A percentile compares a stretch with the other conserved stretches of the same genome.
Evolutionary conservation across 2,888 invertebrate genomes (phyloP).

Genomic region (Lamproptera curius): DNA sequence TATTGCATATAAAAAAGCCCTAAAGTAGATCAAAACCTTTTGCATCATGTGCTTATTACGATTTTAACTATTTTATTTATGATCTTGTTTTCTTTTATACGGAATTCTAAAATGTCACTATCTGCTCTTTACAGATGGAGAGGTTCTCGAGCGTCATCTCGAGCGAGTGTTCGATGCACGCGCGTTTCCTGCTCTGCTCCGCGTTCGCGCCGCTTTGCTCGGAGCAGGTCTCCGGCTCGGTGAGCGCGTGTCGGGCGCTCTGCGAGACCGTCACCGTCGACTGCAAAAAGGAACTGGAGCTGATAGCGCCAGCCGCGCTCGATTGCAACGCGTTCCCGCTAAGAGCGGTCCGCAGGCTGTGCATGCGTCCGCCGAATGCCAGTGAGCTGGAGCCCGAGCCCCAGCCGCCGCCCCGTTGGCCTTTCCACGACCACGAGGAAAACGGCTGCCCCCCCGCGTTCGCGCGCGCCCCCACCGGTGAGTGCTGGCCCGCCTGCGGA

Average conservation of each 20-base stretch:
- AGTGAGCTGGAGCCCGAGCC: slow-evolving; percentile 65
- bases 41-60: too few species aligned
- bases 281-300: slow-evolving; percentile 83
- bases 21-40: too few species aligned
- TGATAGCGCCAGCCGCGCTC: slow-evolving; percentile 87
- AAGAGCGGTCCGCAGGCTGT: slow-evolving; percentile 82
- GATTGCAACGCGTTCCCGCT: slow-evolving; percentile 90
- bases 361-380: slow-evolving; percentile 83
- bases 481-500: slow-evolving; percentile 82
- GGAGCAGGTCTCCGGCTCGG: slow-evolving; percentile 89
- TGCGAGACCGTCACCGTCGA: slow-evolving; percentile 87
- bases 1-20: too few species aligned
- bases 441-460: slow-evolving; percentile 80
- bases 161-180: slow-evolving; percentile 88
- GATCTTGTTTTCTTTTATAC: too few species aligned
- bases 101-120: too few species aligned
- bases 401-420: slow-evolving; percentile 60
- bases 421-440: slow-evolving; percentile 55
- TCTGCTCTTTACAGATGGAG: slow-evolving; percentile 82
- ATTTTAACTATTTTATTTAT: too few species aligned
- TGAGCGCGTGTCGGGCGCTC: slow-evolving; percentile 91
- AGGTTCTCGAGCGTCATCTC: slow-evolving; percentile 85
- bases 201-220: slow-evolving; percentile 95
- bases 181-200: slow-evolving; percentile 92
- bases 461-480: slow-evolving; percentile 74